Evolutionary conservation across 1,140 invertebrate genomes (phyloP).

Genomic region (Chionoecetes opilio): DNA sequence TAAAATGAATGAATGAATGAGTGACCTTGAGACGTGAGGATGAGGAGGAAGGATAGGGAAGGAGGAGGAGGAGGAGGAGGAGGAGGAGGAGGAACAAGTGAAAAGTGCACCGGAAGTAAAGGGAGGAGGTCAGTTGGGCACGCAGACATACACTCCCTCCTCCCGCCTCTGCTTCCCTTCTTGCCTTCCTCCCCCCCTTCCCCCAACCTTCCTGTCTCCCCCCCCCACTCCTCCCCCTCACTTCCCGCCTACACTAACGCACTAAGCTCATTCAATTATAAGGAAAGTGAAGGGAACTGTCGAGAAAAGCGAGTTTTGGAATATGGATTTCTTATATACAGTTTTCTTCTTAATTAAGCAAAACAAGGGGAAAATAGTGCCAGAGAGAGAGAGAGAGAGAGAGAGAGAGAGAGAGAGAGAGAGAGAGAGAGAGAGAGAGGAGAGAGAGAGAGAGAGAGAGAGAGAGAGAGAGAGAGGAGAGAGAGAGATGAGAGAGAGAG

Average conservation of each 20-base stretch:
- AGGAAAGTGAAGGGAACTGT: too few relatives aligned
- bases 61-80: not conserved
- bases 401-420: conserved; percentile 8
- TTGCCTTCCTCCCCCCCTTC: not conserved
- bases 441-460: conserved; percentile 18
- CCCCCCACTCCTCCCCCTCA: too few relatives aligned
- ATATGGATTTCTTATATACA: too few relatives aligned
- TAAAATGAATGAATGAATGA: not conserved
- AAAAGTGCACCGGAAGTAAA: conserved; percentile 36
- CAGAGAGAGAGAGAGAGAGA: not conserved
- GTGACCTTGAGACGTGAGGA: not conserved
- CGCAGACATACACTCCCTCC: not conserved
- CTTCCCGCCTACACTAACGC: too few relatives aligned
- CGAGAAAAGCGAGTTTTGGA: too few relatives aligned
- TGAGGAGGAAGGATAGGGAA: not conserved
- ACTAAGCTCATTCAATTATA: too few relatives aligned
- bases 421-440: conserved; percentile 8
- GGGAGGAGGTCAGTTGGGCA: not conserved
- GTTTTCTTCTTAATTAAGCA: too few relatives aligned
- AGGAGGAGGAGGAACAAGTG: not conserved
- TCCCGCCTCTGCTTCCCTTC: not conserved
- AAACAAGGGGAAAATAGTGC: not conserved
- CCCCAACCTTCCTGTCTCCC: not conserved
- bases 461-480: conserved; percentile 27
- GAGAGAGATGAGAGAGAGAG: conserved; percentile 25